phyloP scores from a whole-genome alignment of 2,888 invertebrate species.

The Sminthurides aquaticus region DNA sequence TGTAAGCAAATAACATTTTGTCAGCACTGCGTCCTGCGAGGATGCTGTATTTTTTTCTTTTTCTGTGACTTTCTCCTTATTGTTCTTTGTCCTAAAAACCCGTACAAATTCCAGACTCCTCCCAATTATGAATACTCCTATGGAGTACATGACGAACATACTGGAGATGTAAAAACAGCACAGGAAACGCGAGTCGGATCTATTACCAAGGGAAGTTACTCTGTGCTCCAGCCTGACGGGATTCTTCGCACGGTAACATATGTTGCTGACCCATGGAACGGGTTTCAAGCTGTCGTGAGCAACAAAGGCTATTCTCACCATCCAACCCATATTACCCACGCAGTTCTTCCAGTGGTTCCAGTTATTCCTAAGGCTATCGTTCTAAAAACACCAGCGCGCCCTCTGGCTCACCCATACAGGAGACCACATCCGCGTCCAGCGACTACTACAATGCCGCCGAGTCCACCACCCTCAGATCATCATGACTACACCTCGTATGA shows the following conservation, averaged over 20 bases:
- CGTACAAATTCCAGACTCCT: conserved; percentile 10
- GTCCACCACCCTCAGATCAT: background rate
- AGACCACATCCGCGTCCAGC: background rate
- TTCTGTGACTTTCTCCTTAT: too few species aligned
- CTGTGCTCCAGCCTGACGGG: conserved; percentile 15
- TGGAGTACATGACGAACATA: conserved; percentile 17
- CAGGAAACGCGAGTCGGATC: conserved; percentile 14
- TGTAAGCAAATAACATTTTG: too few species aligned
- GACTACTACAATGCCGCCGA: background rate
- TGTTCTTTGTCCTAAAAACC: too few species aligned
- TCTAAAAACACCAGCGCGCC: background rate
- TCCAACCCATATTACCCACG: background rate
- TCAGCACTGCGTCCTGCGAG: too few species aligned
- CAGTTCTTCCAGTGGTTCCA: conserved; percentile 1
- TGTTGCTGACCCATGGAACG: conserved; percentile 19
- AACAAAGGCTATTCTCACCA: conserved; percentile 22
- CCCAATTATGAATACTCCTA: conserved; percentile 19
- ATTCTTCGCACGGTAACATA: conserved; percentile 17
- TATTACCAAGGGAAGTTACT: conserved; percentile 14
- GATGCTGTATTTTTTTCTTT: too few species aligned
- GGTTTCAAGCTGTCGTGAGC: conserved; percentile 19
- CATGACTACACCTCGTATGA: background rate
- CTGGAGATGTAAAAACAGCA: conserved; percentile 17
- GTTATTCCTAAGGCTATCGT: background rate
- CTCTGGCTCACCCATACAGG: background rate